Evolutionary conservation across 2,797 vertebrate genomes (phyloP).

Genomic region (Cynopterus sphinx): DNA sequence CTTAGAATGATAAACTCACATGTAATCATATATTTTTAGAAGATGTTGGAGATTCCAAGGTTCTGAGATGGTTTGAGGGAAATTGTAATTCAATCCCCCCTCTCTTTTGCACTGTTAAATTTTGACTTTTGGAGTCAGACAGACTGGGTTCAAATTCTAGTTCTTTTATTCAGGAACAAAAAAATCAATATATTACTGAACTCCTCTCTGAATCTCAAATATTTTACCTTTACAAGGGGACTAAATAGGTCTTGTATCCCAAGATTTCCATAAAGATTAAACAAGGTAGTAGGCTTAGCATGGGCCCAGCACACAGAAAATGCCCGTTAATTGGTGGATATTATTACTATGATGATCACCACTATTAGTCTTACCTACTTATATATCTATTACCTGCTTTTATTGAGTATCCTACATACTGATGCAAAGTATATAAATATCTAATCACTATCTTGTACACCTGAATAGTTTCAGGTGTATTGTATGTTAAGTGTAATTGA

Average conservation of each 20-base stretch:
- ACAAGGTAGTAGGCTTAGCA: background rate
- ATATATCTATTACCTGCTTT: background rate
- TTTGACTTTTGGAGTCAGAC: background rate
- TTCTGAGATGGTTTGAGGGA: background rate
- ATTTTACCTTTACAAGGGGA: background rate
- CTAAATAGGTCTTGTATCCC: slow-evolving; percentile 3
- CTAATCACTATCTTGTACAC: background rate
- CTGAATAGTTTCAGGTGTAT: too few relatives aligned
- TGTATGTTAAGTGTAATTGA: background rate
- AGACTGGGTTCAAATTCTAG: background rate
- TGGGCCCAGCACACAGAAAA: background rate
- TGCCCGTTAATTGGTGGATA: background rate
- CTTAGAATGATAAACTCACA: background rate
- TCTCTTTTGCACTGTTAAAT: background rate
- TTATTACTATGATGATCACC: background rate
- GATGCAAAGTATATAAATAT: background rate
- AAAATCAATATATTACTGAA: background rate
- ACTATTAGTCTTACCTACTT: background rate
- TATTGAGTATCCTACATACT: background rate
- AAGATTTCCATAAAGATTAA: background rate
- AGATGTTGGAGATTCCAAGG: background rate
- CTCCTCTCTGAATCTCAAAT: background rate
- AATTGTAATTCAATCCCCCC: background rate
- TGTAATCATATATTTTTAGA: background rate
- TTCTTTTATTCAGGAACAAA: background rate